Evolutionary conservation across 2,888 invertebrate genomes (phyloP), one percentile per base, ranked within the genome.

Genomic region (Melanchra persicariae): DNA sequence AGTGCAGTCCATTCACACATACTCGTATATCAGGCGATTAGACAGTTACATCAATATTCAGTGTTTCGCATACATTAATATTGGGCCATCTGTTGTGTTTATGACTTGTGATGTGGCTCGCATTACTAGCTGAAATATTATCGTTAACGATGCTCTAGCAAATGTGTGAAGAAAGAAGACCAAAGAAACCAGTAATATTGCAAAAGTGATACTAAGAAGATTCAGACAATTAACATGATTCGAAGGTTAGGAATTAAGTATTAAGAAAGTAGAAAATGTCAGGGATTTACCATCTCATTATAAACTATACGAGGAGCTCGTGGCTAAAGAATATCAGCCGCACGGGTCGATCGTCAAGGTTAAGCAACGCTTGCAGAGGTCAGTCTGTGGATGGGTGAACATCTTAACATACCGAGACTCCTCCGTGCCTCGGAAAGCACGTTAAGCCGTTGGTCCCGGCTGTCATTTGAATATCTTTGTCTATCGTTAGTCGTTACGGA

Each of bases 11-110:
- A 52, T 66, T 54, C 19, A 24, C 51, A 43, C 34, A 73, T 61
- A 24, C 51, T 37, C 34, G 61, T 61, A 54, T 52, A 47, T 52
- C 10, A 34, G 3, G 9, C 30, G 10, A 77, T 61, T 52, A 49
- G 54, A 63, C 45, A 10, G 51, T 40, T 62, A 45, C 74, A 67
- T 60, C 45, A 67, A 73, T 54, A 66, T 73, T 55, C 43, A 54
- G 19, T 62, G 47, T 74, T 69, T 45, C 24, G 49, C 45, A 58
- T 40, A 62, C 45, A 79, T 70, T 70, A 55, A 66, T 51, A 63
- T 74, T 61, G 30, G n/a, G 59, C 51, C 54, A 70, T 70, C 47
- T 70, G 62, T 49, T 45, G 51, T 37, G 22, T 43, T 34, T 37
- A 73, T 26, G 59, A 55, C n/a, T 30, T 49, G 26, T 30, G 45